Percentiles rank a stretch among this genome's conserved stretches.
phyloP scores from a whole-genome alignment of 2,797 vertebrate genomes.

The Tragopan temminckii region DNA sequence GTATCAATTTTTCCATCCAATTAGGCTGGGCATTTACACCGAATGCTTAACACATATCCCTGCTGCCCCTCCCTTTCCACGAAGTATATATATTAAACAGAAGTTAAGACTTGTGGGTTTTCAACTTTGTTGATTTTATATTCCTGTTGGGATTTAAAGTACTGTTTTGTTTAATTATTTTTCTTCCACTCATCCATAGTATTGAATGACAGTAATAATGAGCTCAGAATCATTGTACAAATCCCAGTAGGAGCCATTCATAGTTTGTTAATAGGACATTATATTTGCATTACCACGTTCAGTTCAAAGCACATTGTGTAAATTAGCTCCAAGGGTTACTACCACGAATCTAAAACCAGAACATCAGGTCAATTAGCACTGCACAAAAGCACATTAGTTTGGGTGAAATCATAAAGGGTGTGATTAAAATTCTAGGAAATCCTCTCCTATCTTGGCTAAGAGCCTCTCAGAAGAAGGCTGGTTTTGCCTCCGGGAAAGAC shows the following conservation, averaged over 20 bases:
- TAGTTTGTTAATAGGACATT: conserved; percentile 65
- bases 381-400: conserved; percentile 51
- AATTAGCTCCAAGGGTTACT: conserved; percentile 64
- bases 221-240: conserved; percentile 72
- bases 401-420: conserved; percentile 37
- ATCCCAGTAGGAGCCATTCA: conserved; percentile 45
- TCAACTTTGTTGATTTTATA: conserved; percentile 67
- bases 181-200: conserved; percentile 47
- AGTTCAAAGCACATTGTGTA: conserved; percentile 37
- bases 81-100: conserved; percentile 55
- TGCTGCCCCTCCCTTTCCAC: conserved; percentile 2
- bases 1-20: conserved; percentile 54
- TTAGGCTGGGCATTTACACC: conserved; percentile 25
- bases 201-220: conserved; percentile 71
- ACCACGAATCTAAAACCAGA: conserved; percentile 60
- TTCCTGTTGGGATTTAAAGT: conserved; percentile 57
- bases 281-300: conserved; percentile 67
- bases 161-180: conserved; percentile 72
- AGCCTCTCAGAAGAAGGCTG: not conserved
- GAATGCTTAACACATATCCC: conserved; percentile 7
- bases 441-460: not conserved
- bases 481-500: not conserved
- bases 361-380: conserved; percentile 74
- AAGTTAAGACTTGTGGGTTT: conserved; percentile 65
- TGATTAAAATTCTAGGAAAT: conserved; percentile 64